phyloP scores from a whole-genome alignment of 2,113 vertebrate species.

The Platichthys stellatus region DNA sequence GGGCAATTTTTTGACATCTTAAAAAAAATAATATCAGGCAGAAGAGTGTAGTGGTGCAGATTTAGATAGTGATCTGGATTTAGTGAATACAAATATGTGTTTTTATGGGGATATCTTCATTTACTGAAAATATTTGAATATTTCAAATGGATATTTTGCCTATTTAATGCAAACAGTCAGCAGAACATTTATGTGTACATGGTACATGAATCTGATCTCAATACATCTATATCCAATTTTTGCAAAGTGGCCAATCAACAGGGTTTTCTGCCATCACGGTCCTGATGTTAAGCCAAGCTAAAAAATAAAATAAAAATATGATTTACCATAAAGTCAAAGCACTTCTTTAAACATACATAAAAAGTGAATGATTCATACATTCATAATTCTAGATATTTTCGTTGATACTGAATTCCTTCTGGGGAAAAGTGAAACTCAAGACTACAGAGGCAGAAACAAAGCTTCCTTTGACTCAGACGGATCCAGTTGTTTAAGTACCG shows the following conservation, averaged over 20 bases:
- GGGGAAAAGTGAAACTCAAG: constrained; percentile 1
- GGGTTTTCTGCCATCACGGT: neutral
- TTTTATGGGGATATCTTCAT: neutral
- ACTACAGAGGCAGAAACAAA: neutral
- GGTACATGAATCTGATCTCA: too few relatives aligned
- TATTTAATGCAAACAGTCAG: too few relatives aligned
- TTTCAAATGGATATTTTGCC: too few relatives aligned
- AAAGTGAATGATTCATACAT: neutral
- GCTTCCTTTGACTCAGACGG: neutral
- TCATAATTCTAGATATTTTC: neutral
- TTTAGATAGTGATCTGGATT: too few relatives aligned
- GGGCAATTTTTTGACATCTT: too few relatives aligned
- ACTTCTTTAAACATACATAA: neutral
- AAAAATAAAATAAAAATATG: neutral
- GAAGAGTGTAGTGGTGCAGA: too few relatives aligned
- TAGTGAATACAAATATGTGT: too few relatives aligned
- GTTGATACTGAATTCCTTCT: neutral
- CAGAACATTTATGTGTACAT: too few relatives aligned
- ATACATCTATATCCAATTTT: too few relatives aligned
- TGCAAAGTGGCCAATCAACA: too few relatives aligned
- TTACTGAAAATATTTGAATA: too few relatives aligned
- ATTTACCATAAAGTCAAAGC: neutral
- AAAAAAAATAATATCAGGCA: too few relatives aligned
- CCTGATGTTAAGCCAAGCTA: neutral
- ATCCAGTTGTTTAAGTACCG: constrained; percentile 64